These are phyloP conservation scores for Tetragnatha montana DNA, from an alignment of 2,888 invertebrate species.

Conservation along the genomic window DNA sequence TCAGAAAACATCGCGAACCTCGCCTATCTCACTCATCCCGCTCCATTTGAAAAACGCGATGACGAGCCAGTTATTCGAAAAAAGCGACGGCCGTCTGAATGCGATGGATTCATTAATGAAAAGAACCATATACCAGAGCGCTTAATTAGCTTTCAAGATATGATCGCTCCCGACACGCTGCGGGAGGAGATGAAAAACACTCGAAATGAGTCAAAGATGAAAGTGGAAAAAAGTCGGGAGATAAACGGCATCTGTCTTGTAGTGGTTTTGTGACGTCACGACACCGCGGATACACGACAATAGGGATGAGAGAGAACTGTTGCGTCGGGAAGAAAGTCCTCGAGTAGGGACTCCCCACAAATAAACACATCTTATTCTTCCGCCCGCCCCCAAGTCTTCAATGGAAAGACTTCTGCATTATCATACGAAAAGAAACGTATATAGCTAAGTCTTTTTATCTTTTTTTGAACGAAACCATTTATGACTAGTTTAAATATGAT, in stretches of 20 bases:
- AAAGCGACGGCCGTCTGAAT: neutral
- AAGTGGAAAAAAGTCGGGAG: constrained; percentile 36
- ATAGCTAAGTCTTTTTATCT: too few species aligned
- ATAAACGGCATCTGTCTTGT: constrained; percentile 62
- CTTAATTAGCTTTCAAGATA: neutral
- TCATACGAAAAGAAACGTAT: too few species aligned
- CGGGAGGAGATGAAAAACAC: neutral
- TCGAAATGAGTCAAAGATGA: neutral
- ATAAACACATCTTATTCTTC: too few species aligned
- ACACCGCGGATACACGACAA: constrained; percentile 10
- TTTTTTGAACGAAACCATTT: too few species aligned
- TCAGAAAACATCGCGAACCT: too few species aligned
- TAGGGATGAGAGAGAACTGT: constrained; percentile 16
- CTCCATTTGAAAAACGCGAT: neutral
- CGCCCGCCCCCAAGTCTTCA: too few species aligned
- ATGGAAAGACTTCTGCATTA: too few species aligned
- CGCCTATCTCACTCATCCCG: neutral
- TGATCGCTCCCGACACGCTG: neutral
- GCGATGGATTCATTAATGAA: neutral
- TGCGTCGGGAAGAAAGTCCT: neutral
- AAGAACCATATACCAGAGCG: neutral
- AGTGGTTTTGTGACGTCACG: constrained; percentile 48
- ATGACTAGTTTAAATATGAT: too few species aligned
- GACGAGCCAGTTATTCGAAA: neutral
- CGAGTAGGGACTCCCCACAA: too few species aligned